Base-by-base conservation (phyloP, 2,797 vertebrate genomes). In the Artibeus lituratus region DNA sequence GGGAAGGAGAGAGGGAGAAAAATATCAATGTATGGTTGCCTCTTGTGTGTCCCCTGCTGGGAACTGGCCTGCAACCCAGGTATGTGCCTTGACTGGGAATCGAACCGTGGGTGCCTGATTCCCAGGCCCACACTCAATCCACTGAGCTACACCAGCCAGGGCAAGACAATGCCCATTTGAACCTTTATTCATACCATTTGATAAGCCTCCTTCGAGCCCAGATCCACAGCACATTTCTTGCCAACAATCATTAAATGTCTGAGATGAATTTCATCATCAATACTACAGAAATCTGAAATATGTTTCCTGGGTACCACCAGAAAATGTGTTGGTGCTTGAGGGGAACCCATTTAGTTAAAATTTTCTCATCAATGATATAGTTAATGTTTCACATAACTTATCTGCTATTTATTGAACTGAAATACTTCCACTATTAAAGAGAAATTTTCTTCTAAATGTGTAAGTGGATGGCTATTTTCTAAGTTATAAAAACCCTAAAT, bases 221-320 rank as follows among this genome's bases (percentile, higher is more conserved):
- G 98, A 73, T 99, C 82, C 91, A 98, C 94, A 53, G 99, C 99
- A 98, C 98, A 98, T 97, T 99, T 99, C 98, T 98, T 99, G 51
- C 99, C 99, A 94, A 99, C 98, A 32, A 99, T 97, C 98, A 99
- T 98, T 98, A 99, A 95, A 98, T 99, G 99, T 74, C 99, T 99
- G 92, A 99, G 98, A 97, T 99, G 98, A 81, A 98, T 99, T 97
- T 99, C 98, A 98, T 99, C 99, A 24, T 96, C 99, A 99, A 98
- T 0, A 97, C 99, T 97, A 99, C 96, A n/a, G 99, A 99, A 87
- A 99, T 98, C 29, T 98, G 98, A 65, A 98, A 72, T 85, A 99
- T 98, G 98, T 97, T 99, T 99, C 97, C 98, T 99, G 5, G 99
- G 99, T 90, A 99, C 98, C 16, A 99, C 99, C 29, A 99, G 98